Evolutionary conservation across 2,797 vertebrate genomes (phyloP).

Genomic region (Melanotaenia maccullochi): DNA sequence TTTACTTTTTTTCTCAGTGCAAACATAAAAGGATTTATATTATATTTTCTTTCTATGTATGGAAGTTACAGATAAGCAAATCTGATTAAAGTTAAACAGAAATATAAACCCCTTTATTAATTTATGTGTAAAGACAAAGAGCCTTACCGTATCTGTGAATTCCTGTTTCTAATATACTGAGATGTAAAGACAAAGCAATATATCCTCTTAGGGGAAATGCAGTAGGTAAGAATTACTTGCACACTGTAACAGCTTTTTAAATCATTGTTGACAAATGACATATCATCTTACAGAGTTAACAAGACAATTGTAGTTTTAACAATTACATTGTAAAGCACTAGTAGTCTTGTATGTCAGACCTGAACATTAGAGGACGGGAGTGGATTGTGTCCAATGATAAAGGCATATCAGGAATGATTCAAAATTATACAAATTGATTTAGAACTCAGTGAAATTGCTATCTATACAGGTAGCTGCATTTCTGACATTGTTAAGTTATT

Average conservation of each 20-base stretch:
- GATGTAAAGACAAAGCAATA: not conserved
- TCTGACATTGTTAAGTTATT: slow-evolving; percentile 6
- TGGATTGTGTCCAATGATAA: not conserved
- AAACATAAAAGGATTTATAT: no score
- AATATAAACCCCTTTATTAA: no score
- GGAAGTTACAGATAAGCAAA: no score
- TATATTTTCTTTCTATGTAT: no score
- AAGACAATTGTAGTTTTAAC: not conserved
- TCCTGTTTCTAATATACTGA: not conserved
- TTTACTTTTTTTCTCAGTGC: no score
- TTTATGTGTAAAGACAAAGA: no score
- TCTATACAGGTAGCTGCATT: not conserved
- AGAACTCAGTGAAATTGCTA: not conserved
- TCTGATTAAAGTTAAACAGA: no score
- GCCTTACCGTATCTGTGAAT: not conserved
- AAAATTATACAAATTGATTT: not conserved
- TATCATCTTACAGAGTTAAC: not conserved
- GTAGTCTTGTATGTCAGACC: no score
- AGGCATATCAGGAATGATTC: not conserved
- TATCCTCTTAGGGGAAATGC: not conserved
- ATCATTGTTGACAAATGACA: not conserved
- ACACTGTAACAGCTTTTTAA: not conserved
- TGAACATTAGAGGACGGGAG: no score
- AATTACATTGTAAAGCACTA: no score
- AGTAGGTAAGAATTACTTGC: not conserved